Evolutionary conservation across 2,797 vertebrate genomes (phyloP), one percentile per base, ranked within the genome.

Genomic region (Eurystomus glaucurus): DNA sequence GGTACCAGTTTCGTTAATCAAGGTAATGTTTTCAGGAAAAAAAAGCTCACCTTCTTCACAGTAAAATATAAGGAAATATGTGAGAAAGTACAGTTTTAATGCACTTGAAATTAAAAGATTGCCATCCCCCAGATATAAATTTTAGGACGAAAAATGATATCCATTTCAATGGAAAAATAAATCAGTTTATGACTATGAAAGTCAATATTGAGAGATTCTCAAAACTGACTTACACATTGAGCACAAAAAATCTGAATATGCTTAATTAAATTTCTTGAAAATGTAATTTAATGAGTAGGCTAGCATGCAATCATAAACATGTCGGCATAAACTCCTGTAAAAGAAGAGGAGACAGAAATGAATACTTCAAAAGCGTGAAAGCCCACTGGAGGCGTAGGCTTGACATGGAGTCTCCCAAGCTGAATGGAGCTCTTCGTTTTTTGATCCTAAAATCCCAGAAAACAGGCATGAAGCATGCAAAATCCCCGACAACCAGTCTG

Each of bases 211-310:
- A 89, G 65, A 94, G 14, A 55, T 46, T 68, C n/a, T 92, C 9
- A 62, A 43, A 82, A 78, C 14, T 69, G 21, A 50, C 23, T 6
- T 65, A 45, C 4, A 12, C 20, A 31, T 33, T 69, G 16, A 92
- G 46, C 19, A 25, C 29, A 46, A 90, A 50, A 75, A 54, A 50
- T 78, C 72, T 25, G 16, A 69, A 65, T 79, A 37, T 29, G 6
- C 54, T 76, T 88, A 87, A 70, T 80, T 68, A 60, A 79, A 70
- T 51, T 46, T 58, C 20, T 79, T 50, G 51, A 85, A 79, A 87
- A 79, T 66, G 15, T 23, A 25, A 62, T 78, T 85, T 51, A 87
- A 28, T 66, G 43, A 51, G 9, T 41, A 54, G 48, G n/a, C 41
- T 74, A 19, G 26, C 62, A 78, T 76, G 39, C 22, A 45, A 4